Conservation (phyloP, 1,140 invertebrate genomes). For the Leptopilina boulardi region DNA sequence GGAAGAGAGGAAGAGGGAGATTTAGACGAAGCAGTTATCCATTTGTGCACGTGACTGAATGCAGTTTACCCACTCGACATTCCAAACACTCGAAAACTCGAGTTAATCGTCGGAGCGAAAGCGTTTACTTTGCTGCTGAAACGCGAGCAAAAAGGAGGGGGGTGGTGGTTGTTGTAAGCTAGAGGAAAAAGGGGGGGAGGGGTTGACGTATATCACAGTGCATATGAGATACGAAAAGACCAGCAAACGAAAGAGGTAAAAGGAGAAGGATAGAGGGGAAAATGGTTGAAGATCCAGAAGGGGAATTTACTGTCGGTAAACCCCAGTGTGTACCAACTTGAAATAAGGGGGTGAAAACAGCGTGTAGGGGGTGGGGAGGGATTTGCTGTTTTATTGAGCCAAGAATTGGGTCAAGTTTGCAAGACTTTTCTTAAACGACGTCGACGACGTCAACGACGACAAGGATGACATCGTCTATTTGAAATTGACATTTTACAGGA, state of each 20-base stretch:
- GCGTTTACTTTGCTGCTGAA: slow-evolving; percentile 59
- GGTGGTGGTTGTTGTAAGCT: slow-evolving; percentile 32
- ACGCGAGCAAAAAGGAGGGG: slow-evolving; percentile 39
- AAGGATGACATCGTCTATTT: not conserved
- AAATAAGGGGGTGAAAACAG: no score
- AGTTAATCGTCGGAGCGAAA: slow-evolving; percentile 68
- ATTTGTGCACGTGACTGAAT: slow-evolving; percentile 65
- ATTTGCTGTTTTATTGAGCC: slow-evolving; percentile 62
- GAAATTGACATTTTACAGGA: not conserved
- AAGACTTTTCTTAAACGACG: not conserved
- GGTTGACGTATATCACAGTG: slow-evolving; percentile 1
- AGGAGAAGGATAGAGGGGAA: slow-evolving; percentile 28
- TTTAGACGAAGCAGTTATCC: slow-evolving; percentile 36
- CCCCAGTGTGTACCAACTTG: slow-evolving; percentile 49
- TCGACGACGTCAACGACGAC: no score
- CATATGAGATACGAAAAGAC: slow-evolving; percentile 49
- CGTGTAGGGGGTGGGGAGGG: slow-evolving; percentile 5
- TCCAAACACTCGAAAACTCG: slow-evolving; percentile 70
- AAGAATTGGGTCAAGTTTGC: slow-evolving; percentile 61
- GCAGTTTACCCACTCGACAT: slow-evolving; percentile 67
- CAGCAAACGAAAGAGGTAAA: slow-evolving; percentile 31
- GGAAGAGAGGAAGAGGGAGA: no score
- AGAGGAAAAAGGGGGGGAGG: slow-evolving; percentile 35
- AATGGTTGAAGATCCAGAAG: no score
- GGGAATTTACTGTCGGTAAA: slow-evolving; percentile 63